A percentile compares a stretch with the other conserved stretches of the same genome.
Evolutionary conservation across 2,797 vertebrate species (phyloP).

Genomic region (Sebastes ruberrimus): DNA sequence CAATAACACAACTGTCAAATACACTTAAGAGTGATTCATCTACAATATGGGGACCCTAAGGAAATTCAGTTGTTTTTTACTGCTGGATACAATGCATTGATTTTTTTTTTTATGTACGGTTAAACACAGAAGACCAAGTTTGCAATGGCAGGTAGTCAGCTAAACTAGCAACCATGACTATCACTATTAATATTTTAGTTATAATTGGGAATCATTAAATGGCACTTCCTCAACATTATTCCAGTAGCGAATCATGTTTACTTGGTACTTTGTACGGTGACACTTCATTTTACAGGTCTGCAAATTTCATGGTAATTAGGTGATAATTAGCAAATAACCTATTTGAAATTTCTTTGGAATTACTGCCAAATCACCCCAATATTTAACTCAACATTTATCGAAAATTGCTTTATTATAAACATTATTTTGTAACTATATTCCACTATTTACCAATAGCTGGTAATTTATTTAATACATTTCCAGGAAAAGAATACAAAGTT

Average conservation of each 20-base stretch:
- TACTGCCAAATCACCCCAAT: too few species aligned
- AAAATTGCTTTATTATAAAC: too few species aligned
- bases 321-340: too few species aligned
- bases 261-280: background rate
- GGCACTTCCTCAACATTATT: background rate
- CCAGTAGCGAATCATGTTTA: background rate
- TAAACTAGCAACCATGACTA: background rate
- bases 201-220: background rate
- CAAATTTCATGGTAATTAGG: too few species aligned
- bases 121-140: background rate
- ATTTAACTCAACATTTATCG: too few species aligned
- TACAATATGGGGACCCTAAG: background rate
- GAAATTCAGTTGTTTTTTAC: background rate
- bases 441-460: too few species aligned
- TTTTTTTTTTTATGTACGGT: background rate
- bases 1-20: conserved; percentile 16
- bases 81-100: background rate
- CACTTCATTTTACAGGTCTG: too few species aligned
- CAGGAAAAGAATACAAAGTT: too few species aligned
- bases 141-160: background rate
- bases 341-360: too few species aligned
- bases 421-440: too few species aligned
- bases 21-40: conserved; percentile 8
- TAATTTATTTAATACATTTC: too few species aligned
- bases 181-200: background rate